These are phyloP conservation scores for Gymnoscopelus microlampas DNA, from an alignment of 2,797 vertebrate species.

Conservation along the genomic window DNA sequence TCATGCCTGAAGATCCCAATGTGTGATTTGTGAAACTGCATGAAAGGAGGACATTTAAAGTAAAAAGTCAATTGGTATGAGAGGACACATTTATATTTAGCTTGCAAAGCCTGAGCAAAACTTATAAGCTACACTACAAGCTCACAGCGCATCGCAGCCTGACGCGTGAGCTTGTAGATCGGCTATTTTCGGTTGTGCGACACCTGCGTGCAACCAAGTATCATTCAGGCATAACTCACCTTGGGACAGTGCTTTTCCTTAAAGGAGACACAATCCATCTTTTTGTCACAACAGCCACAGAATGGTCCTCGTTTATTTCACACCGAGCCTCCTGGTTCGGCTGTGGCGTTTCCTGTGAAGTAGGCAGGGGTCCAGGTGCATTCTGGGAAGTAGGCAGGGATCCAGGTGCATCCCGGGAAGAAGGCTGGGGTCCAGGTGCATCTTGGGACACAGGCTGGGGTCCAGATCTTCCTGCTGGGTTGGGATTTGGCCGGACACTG, in stretches of 20 bases:
- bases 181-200: no score
- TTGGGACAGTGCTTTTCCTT: constrained; percentile 39
- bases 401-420: neutral
- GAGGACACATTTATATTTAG: no score
- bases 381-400: constrained; percentile 60
- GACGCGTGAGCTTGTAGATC: no score
- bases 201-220: no score
- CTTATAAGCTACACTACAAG: no score
- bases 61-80: no score
- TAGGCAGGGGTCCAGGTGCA: constrained; percentile 12
- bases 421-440: constrained; percentile 16
- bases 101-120: no score
- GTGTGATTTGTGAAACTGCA: no score
- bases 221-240: constrained; percentile 49
- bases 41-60: no score
- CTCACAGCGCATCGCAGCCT: no score
- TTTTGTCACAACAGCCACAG: constrained; percentile 11
- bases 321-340: constrained; percentile 37
- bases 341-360: constrained; percentile 8
- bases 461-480: constrained; percentile 61
- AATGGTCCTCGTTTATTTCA: constrained; percentile 14
- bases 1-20: neutral
- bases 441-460: constrained; percentile 60
- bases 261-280: neutral
- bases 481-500: constrained; percentile 81